phyloP scores from a whole-genome alignment of 2,113 vertebrate species.

The Dicrurus megarhynchus region DNA sequence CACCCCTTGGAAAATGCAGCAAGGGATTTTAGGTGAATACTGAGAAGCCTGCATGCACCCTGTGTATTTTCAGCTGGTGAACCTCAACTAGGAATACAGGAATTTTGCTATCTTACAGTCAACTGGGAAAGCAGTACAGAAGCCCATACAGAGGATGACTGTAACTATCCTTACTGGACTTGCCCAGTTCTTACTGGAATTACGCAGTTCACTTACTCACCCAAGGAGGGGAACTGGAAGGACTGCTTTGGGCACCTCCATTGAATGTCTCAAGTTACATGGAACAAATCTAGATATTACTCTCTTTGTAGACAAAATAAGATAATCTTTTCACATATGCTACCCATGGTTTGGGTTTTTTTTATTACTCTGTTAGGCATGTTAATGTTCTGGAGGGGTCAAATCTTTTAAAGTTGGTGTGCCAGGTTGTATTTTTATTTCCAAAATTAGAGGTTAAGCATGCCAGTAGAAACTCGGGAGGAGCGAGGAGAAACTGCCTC shows the following conservation, averaged over 20 bases:
- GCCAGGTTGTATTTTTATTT: slow-evolving; percentile 60
- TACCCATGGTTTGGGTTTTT: background rate
- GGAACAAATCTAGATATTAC: background rate
- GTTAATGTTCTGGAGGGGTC: background rate
- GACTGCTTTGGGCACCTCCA: background rate
- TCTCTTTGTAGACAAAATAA: background rate
- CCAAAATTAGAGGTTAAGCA: slow-evolving; percentile 44
- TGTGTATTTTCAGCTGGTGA: background rate
- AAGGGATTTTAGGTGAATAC: background rate
- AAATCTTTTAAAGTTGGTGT: slow-evolving; percentile 3
- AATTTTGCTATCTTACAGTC: background rate
- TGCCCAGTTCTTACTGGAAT: background rate
- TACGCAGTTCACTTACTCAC: background rate
- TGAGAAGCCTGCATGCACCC: background rate
- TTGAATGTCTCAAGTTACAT: background rate
- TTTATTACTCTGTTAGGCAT: background rate
- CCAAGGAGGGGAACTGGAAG: background rate
- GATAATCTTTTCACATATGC: background rate
- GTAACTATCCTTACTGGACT: background rate
- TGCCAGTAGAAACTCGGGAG: slow-evolving; percentile 25
- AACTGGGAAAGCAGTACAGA: background rate
- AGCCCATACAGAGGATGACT: background rate
- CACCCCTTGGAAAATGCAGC: background rate
- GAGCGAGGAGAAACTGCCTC: slow-evolving; percentile 25
- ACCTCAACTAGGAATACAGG: background rate